Evolutionary conservation across 2,113 vertebrate species (phyloP).

Genomic region (Pao palembangensis): DNA sequence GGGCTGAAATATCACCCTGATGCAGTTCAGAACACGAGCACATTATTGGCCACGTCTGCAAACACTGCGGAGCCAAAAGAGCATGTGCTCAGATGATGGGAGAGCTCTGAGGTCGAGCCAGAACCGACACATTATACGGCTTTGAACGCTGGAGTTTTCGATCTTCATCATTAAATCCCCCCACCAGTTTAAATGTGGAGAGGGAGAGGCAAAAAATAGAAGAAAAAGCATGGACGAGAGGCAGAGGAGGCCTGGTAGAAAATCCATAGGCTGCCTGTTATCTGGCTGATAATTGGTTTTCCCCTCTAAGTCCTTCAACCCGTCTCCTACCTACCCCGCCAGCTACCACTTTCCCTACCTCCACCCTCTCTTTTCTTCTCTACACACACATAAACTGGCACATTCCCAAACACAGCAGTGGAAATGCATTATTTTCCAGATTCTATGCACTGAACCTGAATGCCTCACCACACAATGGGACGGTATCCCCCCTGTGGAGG

Average conservation of each 20-base stretch:
- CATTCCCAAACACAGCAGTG: not conserved
- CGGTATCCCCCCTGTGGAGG: not conserved
- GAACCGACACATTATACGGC: conserved; percentile 9
- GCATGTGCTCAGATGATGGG: not conserved
- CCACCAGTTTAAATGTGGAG: conserved; percentile 37
- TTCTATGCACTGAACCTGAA: conserved; percentile 27
- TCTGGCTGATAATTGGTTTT: conserved; percentile 70
- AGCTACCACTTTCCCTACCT: conserved; percentile 2
- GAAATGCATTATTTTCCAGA: conserved; percentile 24
- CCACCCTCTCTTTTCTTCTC: conserved; percentile 4
- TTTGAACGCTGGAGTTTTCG: conserved; percentile 3
- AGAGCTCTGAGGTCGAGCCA: conserved; percentile 5
- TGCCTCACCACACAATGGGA: conserved; percentile 21
- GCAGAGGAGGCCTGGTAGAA: conserved; percentile 52
- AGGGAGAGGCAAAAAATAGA: conserved; percentile 12
- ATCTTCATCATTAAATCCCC: conserved; percentile 29
- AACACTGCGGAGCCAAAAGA: conserved; percentile 6
- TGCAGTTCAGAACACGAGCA: not conserved
- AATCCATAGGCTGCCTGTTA: conserved; percentile 69
- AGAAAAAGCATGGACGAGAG: not conserved
- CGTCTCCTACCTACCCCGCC: conserved; percentile 27
- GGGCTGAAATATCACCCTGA: conserved; percentile 23
- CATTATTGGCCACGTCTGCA: conserved; percentile 19
- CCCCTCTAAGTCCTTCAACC: conserved; percentile 6
- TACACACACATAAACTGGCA: conserved; percentile 1